Evolutionary conservation across 2,113 vertebrate species (phyloP).

Genomic region (Procapra przewalskii): DNA sequence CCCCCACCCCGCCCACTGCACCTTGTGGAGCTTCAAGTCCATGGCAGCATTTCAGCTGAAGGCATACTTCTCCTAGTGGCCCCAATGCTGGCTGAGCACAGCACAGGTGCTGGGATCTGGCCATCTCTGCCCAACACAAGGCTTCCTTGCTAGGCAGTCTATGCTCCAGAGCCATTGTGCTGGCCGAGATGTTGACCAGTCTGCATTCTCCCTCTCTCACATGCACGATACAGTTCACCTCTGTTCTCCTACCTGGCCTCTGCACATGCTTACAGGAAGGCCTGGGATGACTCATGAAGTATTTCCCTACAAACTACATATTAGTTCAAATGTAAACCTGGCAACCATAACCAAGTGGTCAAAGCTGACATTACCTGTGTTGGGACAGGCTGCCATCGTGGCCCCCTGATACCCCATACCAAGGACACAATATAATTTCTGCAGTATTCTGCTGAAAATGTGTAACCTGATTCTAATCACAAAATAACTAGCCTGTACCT

Average conservation of each 20-base stretch:
- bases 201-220: background rate
- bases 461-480: too few relatives aligned
- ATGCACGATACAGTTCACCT: background rate
- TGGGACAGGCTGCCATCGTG: background rate
- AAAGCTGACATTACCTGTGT: background rate
- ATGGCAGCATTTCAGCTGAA: background rate
- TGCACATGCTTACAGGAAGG: background rate
- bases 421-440: background rate
- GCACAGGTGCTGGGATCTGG: background rate
- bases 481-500: background rate
- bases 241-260: background rate
- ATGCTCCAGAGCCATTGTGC: background rate
- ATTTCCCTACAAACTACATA: background rate
- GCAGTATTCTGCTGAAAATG: background rate
- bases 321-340: background rate
- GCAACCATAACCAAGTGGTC: background rate
- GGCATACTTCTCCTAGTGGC: background rate
- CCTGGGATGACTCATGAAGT: background rate
- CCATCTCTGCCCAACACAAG: background rate
- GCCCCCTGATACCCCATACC: too few relatives aligned
- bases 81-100: background rate
- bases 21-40: background rate
- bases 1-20: rapidly evolving
- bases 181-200: background rate
- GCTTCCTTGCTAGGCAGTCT: background rate